Percentiles rank a stretch among this genome's conserved stretches.
phyloP scores from a whole-genome alignment of 1,140 invertebrate genomes.

The Anastrepha ludens region DNA sequence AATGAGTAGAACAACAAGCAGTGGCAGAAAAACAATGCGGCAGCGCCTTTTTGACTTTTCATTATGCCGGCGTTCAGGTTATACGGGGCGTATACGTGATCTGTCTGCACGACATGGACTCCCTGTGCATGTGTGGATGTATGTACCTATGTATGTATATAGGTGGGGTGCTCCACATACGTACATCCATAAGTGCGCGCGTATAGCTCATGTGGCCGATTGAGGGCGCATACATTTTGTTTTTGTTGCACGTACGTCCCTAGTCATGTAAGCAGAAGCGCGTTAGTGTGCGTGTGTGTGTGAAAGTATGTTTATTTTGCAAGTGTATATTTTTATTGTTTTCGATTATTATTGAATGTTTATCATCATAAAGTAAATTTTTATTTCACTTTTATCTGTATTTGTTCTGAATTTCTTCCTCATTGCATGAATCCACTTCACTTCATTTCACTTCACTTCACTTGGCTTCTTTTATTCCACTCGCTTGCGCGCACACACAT shows the following conservation, averaged over 20 bases:
- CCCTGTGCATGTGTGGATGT: neutral
- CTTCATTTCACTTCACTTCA: conserved; percentile 7
- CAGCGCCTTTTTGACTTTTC: conserved; percentile 31
- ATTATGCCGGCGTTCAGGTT: conserved; percentile 33
- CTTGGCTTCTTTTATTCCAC: conserved; percentile 21
- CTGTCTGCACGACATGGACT: neutral
- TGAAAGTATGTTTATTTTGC: conserved; percentile 26
- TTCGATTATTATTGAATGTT: conserved; percentile 55
- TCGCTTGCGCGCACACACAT: neutral
- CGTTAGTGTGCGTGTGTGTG: neutral
- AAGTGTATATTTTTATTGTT: conserved; percentile 51
- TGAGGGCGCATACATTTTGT: neutral
- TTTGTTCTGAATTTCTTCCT: neutral
- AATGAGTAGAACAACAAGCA: neutral
- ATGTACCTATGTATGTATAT: neutral
- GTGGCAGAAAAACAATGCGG: conserved; percentile 19
- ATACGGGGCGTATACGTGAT: conserved; percentile 39
- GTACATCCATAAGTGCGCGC: neutral
- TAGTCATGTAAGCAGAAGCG: neutral
- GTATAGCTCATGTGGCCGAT: neutral
- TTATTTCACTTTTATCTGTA: conserved; percentile 36
- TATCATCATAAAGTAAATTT: conserved; percentile 53
- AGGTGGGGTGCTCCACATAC: neutral
- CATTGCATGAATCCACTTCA: neutral
- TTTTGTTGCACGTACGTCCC: too few species aligned